A percentile compares a stretch with the other conserved stretches of the same genome.
Conservation (phyloP, 1,140 invertebrate genomes). For the Trigoniulus corallinus region DNA sequence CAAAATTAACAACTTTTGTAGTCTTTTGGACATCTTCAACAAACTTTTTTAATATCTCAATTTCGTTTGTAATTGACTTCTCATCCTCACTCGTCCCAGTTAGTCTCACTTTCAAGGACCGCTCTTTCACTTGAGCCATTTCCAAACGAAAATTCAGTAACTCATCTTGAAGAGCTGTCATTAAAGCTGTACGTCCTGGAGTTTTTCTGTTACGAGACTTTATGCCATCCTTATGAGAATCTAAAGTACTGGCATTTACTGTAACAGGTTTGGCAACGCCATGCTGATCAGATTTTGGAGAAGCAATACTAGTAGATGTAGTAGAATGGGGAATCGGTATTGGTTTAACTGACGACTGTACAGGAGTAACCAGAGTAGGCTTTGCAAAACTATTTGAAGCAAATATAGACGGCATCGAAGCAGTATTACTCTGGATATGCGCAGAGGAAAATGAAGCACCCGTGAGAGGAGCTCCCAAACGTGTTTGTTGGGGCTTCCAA, state of each 20-base stretch:
- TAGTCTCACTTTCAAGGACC: conserved; percentile 24
- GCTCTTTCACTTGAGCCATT: conserved; percentile 35
- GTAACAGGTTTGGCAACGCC: background rate
- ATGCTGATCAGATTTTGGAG: background rate
- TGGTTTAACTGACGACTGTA: conserved; percentile 17
- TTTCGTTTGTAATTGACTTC: conserved; percentile 29
- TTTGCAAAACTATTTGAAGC: too few species aligned
- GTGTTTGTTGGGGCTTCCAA: too few species aligned
- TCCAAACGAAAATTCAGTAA: conserved; percentile 43
- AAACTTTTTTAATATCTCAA: conserved; percentile 27
- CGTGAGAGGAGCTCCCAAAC: too few species aligned
- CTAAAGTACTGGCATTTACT: conserved; percentile 5
- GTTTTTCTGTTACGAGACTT: background rate
- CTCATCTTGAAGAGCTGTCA: conserved; percentile 21
- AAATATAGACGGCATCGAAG: too few species aligned
- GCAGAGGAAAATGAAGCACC: too few species aligned
- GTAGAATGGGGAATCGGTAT: conserved; percentile 21
- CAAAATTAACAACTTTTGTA: conserved; percentile 24
- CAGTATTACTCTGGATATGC: too few species aligned
- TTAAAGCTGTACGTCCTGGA: background rate
- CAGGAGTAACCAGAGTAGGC: conserved; percentile 24
- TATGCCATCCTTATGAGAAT: background rate
- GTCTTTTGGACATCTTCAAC: conserved; percentile 33
- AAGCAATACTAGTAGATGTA: conserved; percentile 9
- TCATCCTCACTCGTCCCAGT: conserved; percentile 32